phyloP scores from a whole-genome alignment of 2,888 invertebrate genomes.

The Troides aeacus region DNA sequence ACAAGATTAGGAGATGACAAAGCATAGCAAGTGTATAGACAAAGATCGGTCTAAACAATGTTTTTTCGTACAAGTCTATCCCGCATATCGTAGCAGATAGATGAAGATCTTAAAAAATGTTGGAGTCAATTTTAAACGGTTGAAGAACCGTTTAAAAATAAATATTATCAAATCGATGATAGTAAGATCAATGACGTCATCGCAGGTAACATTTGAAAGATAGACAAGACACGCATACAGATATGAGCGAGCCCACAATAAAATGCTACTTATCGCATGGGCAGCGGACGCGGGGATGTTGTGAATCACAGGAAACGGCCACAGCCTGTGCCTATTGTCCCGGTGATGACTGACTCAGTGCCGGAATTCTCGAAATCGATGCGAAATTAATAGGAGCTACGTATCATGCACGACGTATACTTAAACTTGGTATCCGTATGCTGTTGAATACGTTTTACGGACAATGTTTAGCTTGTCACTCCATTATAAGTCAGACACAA shows the following conservation, averaged over 20 bases:
- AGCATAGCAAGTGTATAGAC: no score
- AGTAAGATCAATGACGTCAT: background rate
- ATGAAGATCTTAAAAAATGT: no score
- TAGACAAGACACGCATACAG: constrained; percentile 1
- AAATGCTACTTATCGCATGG: constrained; percentile 9
- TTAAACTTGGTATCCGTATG: background rate
- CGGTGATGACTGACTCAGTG: constrained; percentile 16
- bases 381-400: constrained; percentile 15
- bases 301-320: constrained; percentile 27
- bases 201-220: constrained; percentile 4
- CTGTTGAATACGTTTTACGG: no score
- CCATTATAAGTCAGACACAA: background rate
- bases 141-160: background rate
- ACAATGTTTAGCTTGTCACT: background rate
- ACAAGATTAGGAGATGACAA: no score
- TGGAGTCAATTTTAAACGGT: no score
- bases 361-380: constrained; percentile 18
- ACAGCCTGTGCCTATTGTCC: constrained; percentile 18
- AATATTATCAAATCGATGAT: background rate
- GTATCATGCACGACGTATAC: background rate
- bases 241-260: background rate
- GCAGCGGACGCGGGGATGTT: constrained; percentile 1
- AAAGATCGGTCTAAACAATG: no score
- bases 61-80: no score
- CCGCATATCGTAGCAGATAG: no score